Conservation (phyloP, 2,113 vertebrate genomes). For the cattle (Bos taurus) region DNA sequence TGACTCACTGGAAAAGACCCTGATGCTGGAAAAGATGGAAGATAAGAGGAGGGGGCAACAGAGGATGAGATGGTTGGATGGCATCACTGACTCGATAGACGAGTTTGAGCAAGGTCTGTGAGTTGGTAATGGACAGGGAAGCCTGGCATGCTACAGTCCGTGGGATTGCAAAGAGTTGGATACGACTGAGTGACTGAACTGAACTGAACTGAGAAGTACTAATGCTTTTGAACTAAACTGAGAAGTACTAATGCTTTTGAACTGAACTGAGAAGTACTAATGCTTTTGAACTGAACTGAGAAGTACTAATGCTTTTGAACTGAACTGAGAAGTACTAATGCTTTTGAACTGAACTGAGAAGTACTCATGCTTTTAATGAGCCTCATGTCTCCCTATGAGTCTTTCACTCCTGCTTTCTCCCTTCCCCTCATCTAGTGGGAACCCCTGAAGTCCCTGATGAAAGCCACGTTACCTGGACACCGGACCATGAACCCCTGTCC, state of each 20-base stretch:
- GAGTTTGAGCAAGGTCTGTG: neutral
- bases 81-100: neutral
- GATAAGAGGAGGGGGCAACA: neutral
- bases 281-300: too few species aligned
- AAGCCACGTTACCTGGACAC: slow-evolving; percentile 61
- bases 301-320: neutral
- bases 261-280: neutral
- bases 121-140: neutral
- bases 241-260: neutral
- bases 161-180: neutral
- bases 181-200: neutral
- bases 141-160: neutral
- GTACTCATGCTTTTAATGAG: neutral
- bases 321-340: neutral
- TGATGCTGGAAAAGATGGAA: neutral
- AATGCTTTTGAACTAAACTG: too few species aligned
- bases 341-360: too few species aligned
- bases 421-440: slow-evolving; percentile 72
- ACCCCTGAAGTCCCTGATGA: slow-evolving; percentile 33
- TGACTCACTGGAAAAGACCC: neutral
- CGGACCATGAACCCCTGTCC: slow-evolving; percentile 86
- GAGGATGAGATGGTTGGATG: neutral
- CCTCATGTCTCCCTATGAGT: neutral
- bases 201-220: neutral
- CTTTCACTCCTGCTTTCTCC: slow-evolving; percentile 61